phyloP scores from a whole-genome alignment of 2,113 vertebrate species.

The Chamaea fasciata region DNA sequence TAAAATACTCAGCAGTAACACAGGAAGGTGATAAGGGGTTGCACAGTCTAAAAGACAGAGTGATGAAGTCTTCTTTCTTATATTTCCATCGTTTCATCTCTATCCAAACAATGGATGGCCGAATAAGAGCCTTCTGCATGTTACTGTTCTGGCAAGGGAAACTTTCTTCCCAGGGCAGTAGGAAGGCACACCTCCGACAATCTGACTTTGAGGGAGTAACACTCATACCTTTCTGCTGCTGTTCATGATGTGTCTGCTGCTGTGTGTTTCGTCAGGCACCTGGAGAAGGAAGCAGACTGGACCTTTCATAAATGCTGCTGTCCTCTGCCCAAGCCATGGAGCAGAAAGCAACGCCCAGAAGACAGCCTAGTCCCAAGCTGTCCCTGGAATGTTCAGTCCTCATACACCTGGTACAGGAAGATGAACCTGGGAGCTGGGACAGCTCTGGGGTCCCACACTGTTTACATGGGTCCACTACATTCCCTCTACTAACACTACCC shows the following conservation, averaged over 20 bases:
- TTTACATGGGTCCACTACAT: too few relatives aligned
- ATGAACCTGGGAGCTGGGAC: background rate
- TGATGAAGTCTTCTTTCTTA: background rate
- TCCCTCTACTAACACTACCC: background rate
- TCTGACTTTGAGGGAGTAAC: background rate
- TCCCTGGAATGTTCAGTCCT: background rate
- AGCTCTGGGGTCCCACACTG: background rate
- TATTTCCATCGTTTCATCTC: background rate
- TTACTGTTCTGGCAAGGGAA: background rate
- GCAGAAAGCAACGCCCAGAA: background rate
- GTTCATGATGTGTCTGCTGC: background rate
- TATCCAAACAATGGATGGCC: background rate
- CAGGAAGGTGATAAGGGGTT: too few relatives aligned
- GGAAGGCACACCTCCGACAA: background rate
- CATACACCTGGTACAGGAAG: fast-evolving
- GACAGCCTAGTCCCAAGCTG: fast-evolving
- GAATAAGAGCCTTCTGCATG: background rate
- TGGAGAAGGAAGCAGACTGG: background rate
- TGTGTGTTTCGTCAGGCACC: background rate
- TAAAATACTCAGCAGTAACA: background rate
- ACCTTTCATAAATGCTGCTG: fast-evolving
- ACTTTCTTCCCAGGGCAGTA: background rate
- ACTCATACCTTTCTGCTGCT: background rate
- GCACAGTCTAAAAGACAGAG: too few relatives aligned
- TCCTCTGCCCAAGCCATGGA: fast-evolving